phyloP scores from a whole-genome alignment of 2,797 vertebrate species.

The Pristis pectinata region DNA sequence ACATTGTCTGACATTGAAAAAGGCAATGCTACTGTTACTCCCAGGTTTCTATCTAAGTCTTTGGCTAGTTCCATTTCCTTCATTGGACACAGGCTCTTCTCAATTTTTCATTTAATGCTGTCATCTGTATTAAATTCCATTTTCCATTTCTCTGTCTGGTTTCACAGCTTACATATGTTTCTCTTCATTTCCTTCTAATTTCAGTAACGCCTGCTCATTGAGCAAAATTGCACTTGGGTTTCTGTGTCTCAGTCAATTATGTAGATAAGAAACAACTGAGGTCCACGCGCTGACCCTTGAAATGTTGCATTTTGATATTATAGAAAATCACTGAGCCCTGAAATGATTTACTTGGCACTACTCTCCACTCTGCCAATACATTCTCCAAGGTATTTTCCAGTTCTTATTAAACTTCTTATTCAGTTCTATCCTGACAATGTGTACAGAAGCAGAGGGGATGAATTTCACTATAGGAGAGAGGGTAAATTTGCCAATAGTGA shows the following conservation, averaged over 20 bases:
- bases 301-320: slow-evolving; percentile 4
- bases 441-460: neutral
- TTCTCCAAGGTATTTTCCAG: neutral
- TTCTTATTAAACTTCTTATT: neutral
- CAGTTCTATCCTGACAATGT: neutral
- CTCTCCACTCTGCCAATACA: neutral
- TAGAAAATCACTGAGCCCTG: neutral
- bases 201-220: neutral
- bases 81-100: neutral
- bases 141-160: neutral
- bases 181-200: neutral
- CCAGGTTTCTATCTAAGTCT: neutral
- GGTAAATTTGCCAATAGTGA: neutral
- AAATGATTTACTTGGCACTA: neutral
- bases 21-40: neutral
- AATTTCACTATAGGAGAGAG: neutral
- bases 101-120: neutral
- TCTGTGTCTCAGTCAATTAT: neutral
- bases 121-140: neutral
- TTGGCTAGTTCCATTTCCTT: neutral
- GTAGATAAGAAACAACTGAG: neutral
- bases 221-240: neutral
- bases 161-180: neutral
- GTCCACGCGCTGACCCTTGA: neutral
- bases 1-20: neutral